phyloP scores from a whole-genome alignment of 2,888 invertebrate genomes.

The Polyommatus icarus region DNA sequence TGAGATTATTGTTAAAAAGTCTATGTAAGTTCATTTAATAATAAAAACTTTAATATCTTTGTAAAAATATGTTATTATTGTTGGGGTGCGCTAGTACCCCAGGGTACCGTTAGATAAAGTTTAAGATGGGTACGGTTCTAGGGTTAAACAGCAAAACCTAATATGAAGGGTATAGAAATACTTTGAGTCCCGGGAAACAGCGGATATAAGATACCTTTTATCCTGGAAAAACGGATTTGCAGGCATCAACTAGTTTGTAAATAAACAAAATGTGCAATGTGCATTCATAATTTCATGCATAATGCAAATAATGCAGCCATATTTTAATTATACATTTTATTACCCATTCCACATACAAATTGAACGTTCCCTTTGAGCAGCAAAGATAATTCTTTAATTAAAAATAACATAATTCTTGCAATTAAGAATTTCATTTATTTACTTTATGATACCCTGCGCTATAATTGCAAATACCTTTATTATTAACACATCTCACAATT shows the following conservation, averaged over 20 bases:
- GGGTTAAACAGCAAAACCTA: no score
- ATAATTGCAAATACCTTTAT: not conserved
- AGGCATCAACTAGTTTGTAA: not conserved
- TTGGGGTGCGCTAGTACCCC: no score
- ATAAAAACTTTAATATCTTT: no score
- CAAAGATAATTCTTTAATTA: not conserved
- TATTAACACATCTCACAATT: no score
- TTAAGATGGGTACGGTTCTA: no score
- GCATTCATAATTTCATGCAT: not conserved
- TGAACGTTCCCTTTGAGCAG: not conserved
- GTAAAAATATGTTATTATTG: no score
- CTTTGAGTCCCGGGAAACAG: no score
- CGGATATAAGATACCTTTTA: no score
- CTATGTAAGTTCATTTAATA: no score
- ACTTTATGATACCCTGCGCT: not conserved
- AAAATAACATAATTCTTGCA: slow-evolving; percentile 6
- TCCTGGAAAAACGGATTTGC: not conserved
- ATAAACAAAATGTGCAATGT: not conserved
- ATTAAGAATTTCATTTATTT: slow-evolving; percentile 3
- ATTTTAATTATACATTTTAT: not conserved
- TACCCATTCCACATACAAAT: slow-evolving; percentile 5
- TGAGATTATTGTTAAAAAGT: no score
- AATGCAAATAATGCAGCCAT: not conserved
- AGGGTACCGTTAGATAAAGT: no score
- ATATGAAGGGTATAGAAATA: no score